Percentiles rank a stretch among this genome's conserved stretches.
Conservation (phyloP, 2,113 vertebrate species). For the Eolophus roseicapilla region DNA sequence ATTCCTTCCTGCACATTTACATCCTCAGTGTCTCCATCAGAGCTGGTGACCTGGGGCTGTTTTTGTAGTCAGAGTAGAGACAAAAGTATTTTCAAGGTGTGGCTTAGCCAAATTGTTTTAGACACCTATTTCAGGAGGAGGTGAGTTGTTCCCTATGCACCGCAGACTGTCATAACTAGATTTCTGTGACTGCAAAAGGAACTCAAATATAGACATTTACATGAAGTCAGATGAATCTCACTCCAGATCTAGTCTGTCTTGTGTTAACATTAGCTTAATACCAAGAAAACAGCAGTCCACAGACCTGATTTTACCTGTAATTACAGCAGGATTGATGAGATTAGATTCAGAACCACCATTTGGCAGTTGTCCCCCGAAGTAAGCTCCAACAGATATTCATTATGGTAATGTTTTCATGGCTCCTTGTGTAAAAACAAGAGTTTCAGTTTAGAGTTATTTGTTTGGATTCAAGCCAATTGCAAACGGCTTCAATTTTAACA, state of each 20-base stretch:
- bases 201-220: not conserved
- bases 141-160: not conserved
- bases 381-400: conserved; percentile 8
- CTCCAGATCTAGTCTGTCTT: not conserved
- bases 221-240: not conserved
- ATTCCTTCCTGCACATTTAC: not conserved
- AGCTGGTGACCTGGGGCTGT: not conserved
- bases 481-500: not conserved
- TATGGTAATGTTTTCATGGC: not conserved
- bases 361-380: conserved; percentile 9
- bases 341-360: not conserved
- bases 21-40: not conserved
- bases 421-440: conserved; percentile 17
- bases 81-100: not conserved
- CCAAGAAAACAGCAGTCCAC: not conserved
- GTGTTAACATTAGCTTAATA: not conserved
- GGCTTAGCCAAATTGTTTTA: not conserved
- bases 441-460: conserved; percentile 35
- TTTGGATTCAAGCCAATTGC: conserved; percentile 18
- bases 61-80: not conserved
- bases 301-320: not conserved
- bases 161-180: not conserved
- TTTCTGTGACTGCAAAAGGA: not conserved
- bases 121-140: not conserved
- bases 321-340: not conserved